These are phyloP conservation scores for Acholoe squamosa DNA, from an alignment of 2,888 invertebrate genomes.

Conservation along the genomic window DNA sequence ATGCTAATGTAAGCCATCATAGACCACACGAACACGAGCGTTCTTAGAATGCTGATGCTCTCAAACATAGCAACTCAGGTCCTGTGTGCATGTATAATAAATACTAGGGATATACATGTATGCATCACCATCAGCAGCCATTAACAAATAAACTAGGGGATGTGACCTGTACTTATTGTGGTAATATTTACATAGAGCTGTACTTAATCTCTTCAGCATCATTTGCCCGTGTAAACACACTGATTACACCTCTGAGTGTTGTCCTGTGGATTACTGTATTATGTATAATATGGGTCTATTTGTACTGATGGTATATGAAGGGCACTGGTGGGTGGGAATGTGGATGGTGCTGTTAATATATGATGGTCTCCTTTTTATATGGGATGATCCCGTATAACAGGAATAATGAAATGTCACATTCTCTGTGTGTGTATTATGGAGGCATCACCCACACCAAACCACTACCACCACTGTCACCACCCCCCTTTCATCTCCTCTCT, in stretches of 20 bases:
- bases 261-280: constrained; percentile 18
- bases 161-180: background rate
- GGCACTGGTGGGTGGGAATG: background rate
- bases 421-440: too few relatives aligned
- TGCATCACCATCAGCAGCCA: background rate
- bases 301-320: background rate
- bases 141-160: background rate
- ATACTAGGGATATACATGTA: too few relatives aligned
- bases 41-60: background rate
- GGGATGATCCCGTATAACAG: too few relatives aligned
- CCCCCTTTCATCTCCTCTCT: too few relatives aligned
- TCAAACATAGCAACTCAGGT: background rate
- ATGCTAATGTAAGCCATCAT: too few relatives aligned
- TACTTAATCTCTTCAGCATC: background rate
- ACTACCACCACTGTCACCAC: too few relatives aligned
- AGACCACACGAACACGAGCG: background rate
- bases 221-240: background rate
- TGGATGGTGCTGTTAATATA: background rate
- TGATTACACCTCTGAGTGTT: background rate
- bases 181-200: background rate
- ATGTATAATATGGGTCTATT: background rate
- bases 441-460: too few relatives aligned
- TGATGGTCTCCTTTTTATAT: background rate
- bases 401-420: too few relatives aligned
- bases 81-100: background rate